These are phyloP conservation scores for Mycteria americana DNA, from an alignment of 2,797 vertebrate genomes.

Conservation along the genomic window DNA sequence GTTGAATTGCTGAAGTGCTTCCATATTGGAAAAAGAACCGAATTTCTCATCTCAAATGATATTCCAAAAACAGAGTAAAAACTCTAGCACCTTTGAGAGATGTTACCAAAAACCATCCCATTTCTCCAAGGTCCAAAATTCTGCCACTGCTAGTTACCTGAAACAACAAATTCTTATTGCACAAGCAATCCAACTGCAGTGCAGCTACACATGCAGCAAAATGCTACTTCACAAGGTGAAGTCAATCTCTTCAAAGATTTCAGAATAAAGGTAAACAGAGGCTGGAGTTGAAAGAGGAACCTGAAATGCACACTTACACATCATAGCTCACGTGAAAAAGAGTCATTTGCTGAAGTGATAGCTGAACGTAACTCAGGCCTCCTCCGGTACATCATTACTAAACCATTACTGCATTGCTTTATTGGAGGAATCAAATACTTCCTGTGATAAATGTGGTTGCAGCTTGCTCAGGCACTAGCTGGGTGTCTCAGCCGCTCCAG, in stretches of 20 bases:
- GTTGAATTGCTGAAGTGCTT: not conserved
- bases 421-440: not conserved
- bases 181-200: not conserved
- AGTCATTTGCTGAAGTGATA: too few relatives aligned
- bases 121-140: not conserved
- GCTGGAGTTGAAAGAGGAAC: not conserved
- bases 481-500: not conserved
- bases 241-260: not conserved
- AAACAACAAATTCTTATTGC: not conserved
- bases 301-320: not conserved
- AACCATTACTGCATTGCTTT: not conserved
- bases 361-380: not conserved
- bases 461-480: not conserved
- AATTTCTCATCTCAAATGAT: not conserved
- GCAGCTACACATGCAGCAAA: not conserved
- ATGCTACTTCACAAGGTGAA: accelerated
- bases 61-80: not conserved
- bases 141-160: not conserved
- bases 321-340: too few relatives aligned
- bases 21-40: accelerated
- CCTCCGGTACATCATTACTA: not conserved
- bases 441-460: not conserved
- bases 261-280: not conserved
- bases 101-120: accelerated
- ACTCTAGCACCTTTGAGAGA: not conserved